Conservation (phyloP, 1,140 invertebrate species). For the Plutomurus gul region DNA sequence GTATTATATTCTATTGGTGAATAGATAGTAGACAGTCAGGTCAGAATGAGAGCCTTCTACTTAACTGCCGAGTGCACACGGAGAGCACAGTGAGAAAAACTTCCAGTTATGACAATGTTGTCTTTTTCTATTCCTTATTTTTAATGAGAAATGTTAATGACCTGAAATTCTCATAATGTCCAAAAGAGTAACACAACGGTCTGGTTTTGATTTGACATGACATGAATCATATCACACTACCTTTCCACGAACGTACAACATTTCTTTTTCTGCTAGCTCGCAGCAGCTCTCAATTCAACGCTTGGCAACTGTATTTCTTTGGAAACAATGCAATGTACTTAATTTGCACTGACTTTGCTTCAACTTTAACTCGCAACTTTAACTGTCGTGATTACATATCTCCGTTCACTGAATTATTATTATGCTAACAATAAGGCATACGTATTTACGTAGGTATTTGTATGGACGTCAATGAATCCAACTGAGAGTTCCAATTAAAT, state of each 20-base stretch:
- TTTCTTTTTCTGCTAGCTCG: background rate
- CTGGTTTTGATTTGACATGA: background rate
- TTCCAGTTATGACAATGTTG: constrained; percentile 37
- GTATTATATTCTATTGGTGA: no score
- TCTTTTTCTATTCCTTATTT: constrained; percentile 31
- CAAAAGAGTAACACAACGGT: background rate
- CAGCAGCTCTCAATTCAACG: background rate
- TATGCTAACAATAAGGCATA: background rate
- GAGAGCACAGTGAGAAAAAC: constrained; percentile 31
- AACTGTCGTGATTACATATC: background rate
- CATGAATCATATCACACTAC: background rate
- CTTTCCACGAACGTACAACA: no score
- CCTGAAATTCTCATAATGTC: constrained; percentile 32
- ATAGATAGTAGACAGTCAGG: background rate
- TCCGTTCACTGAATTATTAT: constrained; percentile 2
- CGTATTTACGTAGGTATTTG: background rate
- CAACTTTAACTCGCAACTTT: background rate
- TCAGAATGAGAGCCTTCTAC: background rate
- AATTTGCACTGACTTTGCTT: background rate
- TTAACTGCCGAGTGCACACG: background rate
- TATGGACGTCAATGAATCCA: background rate
- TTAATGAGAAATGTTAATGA: constrained; percentile 41
- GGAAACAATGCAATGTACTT: background rate
- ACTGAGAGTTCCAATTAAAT: background rate
- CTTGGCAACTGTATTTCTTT: background rate